A percentile compares a stretch with the other conserved stretches of the same genome.
Evolutionary conservation across 2,797 vertebrate genomes (phyloP).

Genomic region (Premnoplex brunnescens): DNA sequence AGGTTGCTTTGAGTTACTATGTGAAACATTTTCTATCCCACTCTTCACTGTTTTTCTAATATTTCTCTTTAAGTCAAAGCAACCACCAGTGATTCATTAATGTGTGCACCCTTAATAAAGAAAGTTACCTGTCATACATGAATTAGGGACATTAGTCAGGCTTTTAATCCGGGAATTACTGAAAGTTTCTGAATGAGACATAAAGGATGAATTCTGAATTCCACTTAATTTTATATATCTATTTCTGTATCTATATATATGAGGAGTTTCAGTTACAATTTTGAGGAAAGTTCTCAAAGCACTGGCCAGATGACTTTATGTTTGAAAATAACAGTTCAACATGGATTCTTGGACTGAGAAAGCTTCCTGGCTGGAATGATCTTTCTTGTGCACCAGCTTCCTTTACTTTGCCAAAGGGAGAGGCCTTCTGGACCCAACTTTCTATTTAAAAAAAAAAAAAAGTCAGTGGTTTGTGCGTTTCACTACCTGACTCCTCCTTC

Average conservation of each 20-base stretch:
- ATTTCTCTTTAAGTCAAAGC: slow-evolving; percentile 17
- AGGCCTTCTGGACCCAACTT: neutral
- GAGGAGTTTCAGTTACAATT: neutral
- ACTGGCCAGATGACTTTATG: neutral
- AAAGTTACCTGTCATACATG: neutral
- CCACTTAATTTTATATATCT: neutral
- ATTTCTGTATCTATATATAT: neutral
- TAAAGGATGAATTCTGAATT: neutral
- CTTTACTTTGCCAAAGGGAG: slow-evolving; percentile 11
- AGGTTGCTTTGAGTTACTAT: neutral
- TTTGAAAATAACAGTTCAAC: slow-evolving; percentile 20
- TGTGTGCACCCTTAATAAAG: neutral
- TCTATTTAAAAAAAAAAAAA: neutral
- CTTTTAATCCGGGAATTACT: neutral
- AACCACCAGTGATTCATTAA: slow-evolving; percentile 18
- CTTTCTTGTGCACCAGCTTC: neutral
- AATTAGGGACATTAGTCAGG: slow-evolving; percentile 44
- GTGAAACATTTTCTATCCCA: neutral
- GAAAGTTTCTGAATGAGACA: neutral
- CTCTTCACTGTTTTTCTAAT: slow-evolving; percentile 5
- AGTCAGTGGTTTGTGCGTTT: neutral
- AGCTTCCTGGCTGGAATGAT: slow-evolving; percentile 11
- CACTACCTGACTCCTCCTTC: slow-evolving; percentile 19
- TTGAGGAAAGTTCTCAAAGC: neutral
- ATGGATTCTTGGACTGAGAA: neutral